phyloP scores from a whole-genome alignment of 2,113 vertebrate genomes.

The Ammodytes dubius region DNA sequence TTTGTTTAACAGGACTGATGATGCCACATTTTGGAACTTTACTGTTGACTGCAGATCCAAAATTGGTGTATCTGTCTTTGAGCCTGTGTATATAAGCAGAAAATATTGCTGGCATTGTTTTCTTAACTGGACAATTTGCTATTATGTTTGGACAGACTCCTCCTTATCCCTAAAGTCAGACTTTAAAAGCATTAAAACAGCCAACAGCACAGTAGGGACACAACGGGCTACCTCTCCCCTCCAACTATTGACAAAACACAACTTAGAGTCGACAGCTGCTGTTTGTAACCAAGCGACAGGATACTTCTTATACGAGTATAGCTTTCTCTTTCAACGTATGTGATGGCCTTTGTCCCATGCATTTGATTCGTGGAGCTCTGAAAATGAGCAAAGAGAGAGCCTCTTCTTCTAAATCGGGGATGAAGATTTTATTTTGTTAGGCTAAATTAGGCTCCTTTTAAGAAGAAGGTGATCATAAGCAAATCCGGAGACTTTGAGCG shows the following conservation, averaged over 20 bases:
- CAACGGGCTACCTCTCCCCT: conserved; percentile 58
- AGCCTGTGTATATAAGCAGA: not conserved
- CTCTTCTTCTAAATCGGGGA: conserved; percentile 41
- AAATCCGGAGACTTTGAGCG: conserved; percentile 69
- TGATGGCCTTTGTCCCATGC: conserved; percentile 55
- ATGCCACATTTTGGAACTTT: conserved; percentile 38
- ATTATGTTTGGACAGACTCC: conserved; percentile 67
- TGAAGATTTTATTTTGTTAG: conserved; percentile 35
- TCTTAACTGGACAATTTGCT: conserved; percentile 11
- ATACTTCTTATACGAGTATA: conserved; percentile 45
- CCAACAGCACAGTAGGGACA: conserved; percentile 64
- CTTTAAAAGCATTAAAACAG: conserved; percentile 79
- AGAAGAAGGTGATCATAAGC: conserved; percentile 70
- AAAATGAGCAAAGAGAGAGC: conserved; percentile 56
- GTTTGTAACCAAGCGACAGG: conserved; percentile 70
- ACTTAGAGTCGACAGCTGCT: conserved; percentile 69
- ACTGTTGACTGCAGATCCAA: conserved; percentile 27
- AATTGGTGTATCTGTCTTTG: not conserved
- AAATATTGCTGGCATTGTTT: not conserved
- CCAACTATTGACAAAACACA: conserved; percentile 80
- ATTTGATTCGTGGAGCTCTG: conserved; percentile 52
- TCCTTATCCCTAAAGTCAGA: conserved; percentile 68
- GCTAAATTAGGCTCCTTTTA: conserved; percentile 68
- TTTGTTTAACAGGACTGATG: conserved; percentile 44
- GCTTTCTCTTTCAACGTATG: conserved; percentile 72